Conservation (phyloP, 2,888 invertebrate genomes). For the Bimastos eiseni region DNA sequence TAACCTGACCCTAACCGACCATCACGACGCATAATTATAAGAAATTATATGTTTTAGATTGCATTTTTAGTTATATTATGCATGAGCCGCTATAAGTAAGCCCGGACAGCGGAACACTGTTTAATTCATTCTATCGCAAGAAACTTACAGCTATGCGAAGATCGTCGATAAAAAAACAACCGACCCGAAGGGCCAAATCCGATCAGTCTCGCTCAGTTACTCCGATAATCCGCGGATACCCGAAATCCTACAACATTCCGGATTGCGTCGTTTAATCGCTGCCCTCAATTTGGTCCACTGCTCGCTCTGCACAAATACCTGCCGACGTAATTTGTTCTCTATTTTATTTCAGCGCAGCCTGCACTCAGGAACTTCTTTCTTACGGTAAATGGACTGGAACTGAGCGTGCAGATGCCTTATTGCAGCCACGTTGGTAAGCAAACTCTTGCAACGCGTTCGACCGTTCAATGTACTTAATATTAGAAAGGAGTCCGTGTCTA, state of each 20-base stretch:
- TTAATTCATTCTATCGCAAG: neutral
- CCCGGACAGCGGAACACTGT: neutral
- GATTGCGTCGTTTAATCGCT: neutral
- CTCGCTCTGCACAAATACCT: conserved; percentile 13
- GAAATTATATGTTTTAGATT: too few species aligned
- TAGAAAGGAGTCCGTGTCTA: conserved; percentile 3
- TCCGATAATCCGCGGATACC: neutral
- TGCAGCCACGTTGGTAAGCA: neutral
- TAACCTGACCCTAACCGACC: too few species aligned
- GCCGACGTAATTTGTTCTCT: conserved; percentile 13
- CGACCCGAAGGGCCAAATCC: neutral
- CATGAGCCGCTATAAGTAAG: too few species aligned
- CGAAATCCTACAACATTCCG: neutral
- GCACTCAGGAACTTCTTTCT: neutral
- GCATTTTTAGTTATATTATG: too few species aligned
- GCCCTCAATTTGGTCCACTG: neutral
- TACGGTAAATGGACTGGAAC: neutral
- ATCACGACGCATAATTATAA: too few species aligned
- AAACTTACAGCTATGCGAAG: neutral
- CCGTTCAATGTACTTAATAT: neutral
- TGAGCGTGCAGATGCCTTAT: neutral
- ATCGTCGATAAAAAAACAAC: neutral
- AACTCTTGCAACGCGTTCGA: neutral
- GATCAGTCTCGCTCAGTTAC: neutral
- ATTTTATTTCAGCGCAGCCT: neutral